Percentiles rank a stretch among this genome's conserved stretches.
These are phyloP conservation scores for Antedon bifida DNA, from an alignment of 35 echinoderm and acorn worm genomes.

Conservation along the genomic window DNA sequence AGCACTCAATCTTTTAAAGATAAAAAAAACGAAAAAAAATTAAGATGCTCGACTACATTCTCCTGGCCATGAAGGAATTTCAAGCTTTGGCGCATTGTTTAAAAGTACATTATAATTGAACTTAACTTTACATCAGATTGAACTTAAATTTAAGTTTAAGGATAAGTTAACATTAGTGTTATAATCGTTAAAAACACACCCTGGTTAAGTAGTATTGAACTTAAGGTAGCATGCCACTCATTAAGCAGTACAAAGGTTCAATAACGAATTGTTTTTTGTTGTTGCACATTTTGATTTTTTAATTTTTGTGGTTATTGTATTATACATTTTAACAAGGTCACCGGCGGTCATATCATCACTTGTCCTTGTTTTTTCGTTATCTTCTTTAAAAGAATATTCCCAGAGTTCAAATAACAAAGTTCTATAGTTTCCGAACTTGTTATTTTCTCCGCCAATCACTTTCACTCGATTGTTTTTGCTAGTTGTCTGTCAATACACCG, in stretches of 20 bases:
- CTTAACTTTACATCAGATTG: too few species aligned
- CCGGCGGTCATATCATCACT: neutral
- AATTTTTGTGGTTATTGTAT: neutral
- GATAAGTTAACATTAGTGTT: too few species aligned
- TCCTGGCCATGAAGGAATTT: too few species aligned
- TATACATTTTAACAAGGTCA: neutral
- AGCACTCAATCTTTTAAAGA: too few species aligned
- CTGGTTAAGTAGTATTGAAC: neutral
- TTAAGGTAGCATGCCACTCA: neutral
- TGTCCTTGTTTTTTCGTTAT: neutral
- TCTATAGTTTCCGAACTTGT: neutral
- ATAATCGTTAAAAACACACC: too few species aligned
- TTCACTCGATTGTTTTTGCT: neutral
- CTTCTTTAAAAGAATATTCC: neutral
- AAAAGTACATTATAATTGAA: too few species aligned
- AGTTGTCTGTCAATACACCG: neutral
- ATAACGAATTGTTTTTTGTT: neutral
- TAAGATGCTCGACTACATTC: too few species aligned
- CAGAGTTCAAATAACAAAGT: neutral
- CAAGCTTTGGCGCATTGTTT: too few species aligned
- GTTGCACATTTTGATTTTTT: neutral
- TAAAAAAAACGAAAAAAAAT: too few species aligned
- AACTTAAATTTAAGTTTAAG: too few species aligned
- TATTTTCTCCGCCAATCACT: neutral
- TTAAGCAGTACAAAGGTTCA: neutral